Base-by-base conservation (phyloP, 2,113 vertebrate species). In the Ascaphus truei region DNA sequence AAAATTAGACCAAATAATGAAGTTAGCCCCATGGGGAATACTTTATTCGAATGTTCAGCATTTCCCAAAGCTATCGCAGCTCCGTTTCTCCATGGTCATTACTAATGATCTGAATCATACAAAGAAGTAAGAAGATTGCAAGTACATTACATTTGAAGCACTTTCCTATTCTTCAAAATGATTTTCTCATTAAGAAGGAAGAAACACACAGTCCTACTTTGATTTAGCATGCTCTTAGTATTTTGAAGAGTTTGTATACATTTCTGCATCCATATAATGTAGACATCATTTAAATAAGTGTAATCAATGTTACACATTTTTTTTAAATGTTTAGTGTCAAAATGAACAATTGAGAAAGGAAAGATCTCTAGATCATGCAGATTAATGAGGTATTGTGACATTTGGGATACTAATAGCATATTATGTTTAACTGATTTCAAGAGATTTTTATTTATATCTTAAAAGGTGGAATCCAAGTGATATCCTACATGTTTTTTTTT, bases 41-140 rank as follows among this genome's bases (percentile, higher is more conserved):
- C 9, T 50, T 34, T 37, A 10, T 51, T 23, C 41, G 8, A 23
- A 16, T 20, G 61, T 29, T 16, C 60, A 22, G 60, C 20, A n/a
- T 9, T 34, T 48, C 61, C 48, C 22, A 5, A 31, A 37, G 45
- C 61, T 36, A 31, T 53, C 27, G 29, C 51, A 3, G 27, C 29
- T 6, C n/a, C n/a, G n/a, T n/a, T 33, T 26, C n/a, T 63, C 45
- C 33, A 50, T 47, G 45, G 61, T 27, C 61, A 36, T 47, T 37
- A 47, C 61, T 63, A 63, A 63, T 63, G 61, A 63, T 63, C 61
- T 51, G 26, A 51, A 51, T 63, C 25, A 37, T 37, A 51, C 29
- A 26, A 31, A 63, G 59, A 27, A 29, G 33, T 37, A 23, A 9
- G 22, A 27, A 37, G 11, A 29, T 15, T 47, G 37, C 26, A 15